A percentile compares a stretch with the other conserved stretches of the same genome.
These are phyloP conservation scores for Diglossa cyanea DNA, from an alignment of 2,797 vertebrate species.

Conservation along the genomic window DNA sequence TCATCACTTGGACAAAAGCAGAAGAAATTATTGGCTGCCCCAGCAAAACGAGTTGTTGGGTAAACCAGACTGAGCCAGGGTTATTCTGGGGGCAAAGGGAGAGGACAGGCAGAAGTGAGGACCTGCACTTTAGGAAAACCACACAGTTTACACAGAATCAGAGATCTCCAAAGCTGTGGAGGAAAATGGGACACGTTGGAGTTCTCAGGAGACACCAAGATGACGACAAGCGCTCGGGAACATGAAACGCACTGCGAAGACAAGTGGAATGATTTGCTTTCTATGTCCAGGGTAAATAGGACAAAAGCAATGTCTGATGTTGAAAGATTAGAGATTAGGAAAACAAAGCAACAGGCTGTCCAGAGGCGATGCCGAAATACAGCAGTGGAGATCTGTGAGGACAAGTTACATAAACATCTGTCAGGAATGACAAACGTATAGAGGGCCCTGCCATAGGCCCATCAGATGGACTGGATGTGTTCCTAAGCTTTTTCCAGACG, in stretches of 20 bases:
- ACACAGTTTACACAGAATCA: not conserved
- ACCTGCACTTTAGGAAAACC: not conserved
- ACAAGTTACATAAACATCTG: conserved; percentile 45
- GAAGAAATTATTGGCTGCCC: not conserved
- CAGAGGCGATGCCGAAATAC: not conserved
- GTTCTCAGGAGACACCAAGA: not conserved
- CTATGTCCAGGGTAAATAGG: not conserved
- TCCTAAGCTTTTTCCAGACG: conserved; percentile 14
- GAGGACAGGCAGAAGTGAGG: not conserved
- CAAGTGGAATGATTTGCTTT: not conserved
- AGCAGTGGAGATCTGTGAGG: conserved; percentile 12
- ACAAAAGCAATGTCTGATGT: not conserved
- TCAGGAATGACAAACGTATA: conserved; percentile 41
- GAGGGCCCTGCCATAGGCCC: not conserved
- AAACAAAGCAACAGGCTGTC: not conserved
- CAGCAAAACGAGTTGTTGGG: not conserved
- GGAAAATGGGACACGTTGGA: rapidly evolving
- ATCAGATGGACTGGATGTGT: not conserved
- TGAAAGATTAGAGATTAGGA: not conserved
- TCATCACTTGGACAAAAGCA: not conserved
- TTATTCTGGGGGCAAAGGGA: not conserved
- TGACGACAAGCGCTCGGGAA: rapidly evolving
- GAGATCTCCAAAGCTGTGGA: not conserved
- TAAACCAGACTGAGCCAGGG: not conserved
- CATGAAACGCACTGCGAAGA: not conserved